phyloP scores from a whole-genome alignment of 2,888 invertebrate genomes.

The Carabus problematicus region DNA sequence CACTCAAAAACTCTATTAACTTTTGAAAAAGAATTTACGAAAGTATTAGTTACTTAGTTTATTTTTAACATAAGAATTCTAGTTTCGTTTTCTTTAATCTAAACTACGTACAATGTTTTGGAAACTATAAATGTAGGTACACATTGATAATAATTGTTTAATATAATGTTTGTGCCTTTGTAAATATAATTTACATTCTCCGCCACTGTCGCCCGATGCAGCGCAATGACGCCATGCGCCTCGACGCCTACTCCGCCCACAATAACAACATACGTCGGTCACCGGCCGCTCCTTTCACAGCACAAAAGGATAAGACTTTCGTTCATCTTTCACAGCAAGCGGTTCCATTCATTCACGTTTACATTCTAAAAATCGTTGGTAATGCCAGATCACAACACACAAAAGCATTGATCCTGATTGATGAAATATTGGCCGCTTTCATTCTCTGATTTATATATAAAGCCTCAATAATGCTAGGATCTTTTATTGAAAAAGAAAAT shows the following conservation, averaged over 20 bases:
- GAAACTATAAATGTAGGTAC: no score
- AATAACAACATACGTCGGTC: neutral
- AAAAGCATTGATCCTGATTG: constrained; percentile 14
- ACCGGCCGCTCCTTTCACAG: no score
- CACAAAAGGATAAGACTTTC: no score
- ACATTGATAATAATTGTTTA: no score
- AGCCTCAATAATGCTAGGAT: neutral
- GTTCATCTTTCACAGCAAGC: no score
- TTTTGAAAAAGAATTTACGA: no score
- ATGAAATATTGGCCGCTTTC: constrained; percentile 3
- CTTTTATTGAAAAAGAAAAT: no score
- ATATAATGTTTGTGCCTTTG: neutral
- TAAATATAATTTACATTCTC: neutral
- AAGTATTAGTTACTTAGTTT: no score
- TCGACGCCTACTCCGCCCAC: constrained; percentile 13
- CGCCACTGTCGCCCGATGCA: neutral
- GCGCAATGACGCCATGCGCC: neutral
- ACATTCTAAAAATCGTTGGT: constrained; percentile 9
- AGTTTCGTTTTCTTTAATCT: no score
- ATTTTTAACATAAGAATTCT: no score
- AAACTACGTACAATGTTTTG: no score
- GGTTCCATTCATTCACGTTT: neutral
- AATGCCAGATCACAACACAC: constrained; percentile 12
- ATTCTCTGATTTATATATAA: constrained; percentile 11
- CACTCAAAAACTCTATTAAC: no score